Conservation (phyloP, 1,140 invertebrate genomes). For the Halyomorpha halys region DNA sequence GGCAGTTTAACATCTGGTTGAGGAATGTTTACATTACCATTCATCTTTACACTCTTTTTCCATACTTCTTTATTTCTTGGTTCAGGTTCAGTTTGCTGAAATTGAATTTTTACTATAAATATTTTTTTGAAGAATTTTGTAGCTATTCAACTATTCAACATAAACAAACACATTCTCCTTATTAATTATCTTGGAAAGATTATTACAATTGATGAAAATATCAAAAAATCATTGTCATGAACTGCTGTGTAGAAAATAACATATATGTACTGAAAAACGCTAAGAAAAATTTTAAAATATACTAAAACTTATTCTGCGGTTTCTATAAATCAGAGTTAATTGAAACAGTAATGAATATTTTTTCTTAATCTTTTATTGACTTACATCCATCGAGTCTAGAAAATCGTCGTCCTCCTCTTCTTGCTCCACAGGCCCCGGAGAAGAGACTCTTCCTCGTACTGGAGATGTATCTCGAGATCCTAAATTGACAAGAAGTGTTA, state of each 20-base stretch:
- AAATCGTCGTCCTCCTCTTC: constrained; percentile 60
- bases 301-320: background rate
- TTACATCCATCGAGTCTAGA: constrained; percentile 41
- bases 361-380: background rate
- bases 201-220: background rate
- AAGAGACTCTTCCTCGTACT: constrained; percentile 39
- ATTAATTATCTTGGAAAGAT: background rate
- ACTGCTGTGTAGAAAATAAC: background rate
- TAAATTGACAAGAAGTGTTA: constrained; percentile 27
- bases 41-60: background rate
- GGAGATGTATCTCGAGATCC: constrained; percentile 51
- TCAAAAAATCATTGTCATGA: no score
- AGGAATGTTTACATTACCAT: background rate
- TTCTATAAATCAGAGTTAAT: background rate
- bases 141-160: background rate
- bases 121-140: background rate
- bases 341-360: background rate
- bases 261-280: background rate
- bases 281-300: background rate
- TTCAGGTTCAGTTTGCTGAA: constrained; percentile 7
- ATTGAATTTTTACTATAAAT: background rate
- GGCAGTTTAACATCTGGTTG: background rate
- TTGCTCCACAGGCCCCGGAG: constrained; percentile 46
- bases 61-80: constrained; percentile 7
- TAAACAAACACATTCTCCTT: background rate